Evolutionary conservation across 2,797 vertebrate species (phyloP).

Genomic region (Lycodopsis pacificus): DNA sequence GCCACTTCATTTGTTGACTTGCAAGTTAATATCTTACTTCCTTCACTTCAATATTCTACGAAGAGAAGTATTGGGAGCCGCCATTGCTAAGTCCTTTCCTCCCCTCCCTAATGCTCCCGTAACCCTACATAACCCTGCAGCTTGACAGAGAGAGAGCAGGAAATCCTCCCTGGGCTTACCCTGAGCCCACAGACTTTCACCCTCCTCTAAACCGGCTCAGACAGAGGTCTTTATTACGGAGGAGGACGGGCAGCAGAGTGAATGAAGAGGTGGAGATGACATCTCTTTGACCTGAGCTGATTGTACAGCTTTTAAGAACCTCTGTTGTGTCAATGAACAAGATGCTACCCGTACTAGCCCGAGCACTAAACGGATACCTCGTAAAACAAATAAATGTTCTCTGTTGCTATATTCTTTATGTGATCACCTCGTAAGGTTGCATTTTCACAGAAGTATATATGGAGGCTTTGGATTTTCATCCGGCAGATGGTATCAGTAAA

Average conservation of each 20-base stretch:
- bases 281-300: slow-evolving; percentile 40
- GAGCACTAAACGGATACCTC: background rate
- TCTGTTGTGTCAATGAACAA: slow-evolving; percentile 22
- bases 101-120: slow-evolving; percentile 64
- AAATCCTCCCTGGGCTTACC: slow-evolving; percentile 77
- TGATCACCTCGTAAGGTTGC: background rate
- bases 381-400: background rate
- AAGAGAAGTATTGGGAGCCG: slow-evolving; percentile 60
- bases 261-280: slow-evolving; percentile 46
- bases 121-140: slow-evolving; percentile 76
- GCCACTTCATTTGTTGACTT: slow-evolving; percentile 39
- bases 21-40: slow-evolving; percentile 19
- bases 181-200: slow-evolving; percentile 75
- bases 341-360: background rate
- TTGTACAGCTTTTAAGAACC: slow-evolving; percentile 9
- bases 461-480: slow-evolving; percentile 2
- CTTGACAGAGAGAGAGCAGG: slow-evolving; percentile 71
- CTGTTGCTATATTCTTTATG: background rate
- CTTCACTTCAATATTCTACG: slow-evolving; percentile 27
- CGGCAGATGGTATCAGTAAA: background rate
- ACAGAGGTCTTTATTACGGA: slow-evolving; percentile 78
- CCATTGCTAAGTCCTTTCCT: slow-evolving; percentile 57
- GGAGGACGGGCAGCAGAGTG: slow-evolving; percentile 44
- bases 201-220: slow-evolving; percentile 69
- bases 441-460: slow-evolving; percentile 8